Percentiles rank a stretch among this genome's conserved stretches.
Evolutionary conservation across 2,113 vertebrate species (phyloP).

Genomic region (Grammomys dolichurus): DNA sequence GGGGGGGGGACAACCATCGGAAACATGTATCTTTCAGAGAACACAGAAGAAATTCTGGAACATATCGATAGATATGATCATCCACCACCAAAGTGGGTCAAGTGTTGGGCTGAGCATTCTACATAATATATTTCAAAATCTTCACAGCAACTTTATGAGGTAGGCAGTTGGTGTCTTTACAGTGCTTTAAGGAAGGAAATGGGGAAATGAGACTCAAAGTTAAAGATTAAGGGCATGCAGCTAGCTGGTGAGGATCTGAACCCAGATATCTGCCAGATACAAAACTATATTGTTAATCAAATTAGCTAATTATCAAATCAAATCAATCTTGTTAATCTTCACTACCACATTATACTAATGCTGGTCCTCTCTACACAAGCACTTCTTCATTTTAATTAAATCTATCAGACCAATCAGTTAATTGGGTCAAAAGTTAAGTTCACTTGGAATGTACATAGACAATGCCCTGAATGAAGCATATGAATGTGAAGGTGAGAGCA

Average conservation of each 20-base stretch:
- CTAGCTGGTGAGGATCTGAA: slow-evolving; percentile 53
- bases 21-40: not conserved
- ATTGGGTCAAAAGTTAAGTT: slow-evolving; percentile 77
- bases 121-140: not conserved
- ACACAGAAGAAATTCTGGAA: slow-evolving; percentile 16
- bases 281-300: slow-evolving; percentile 77
- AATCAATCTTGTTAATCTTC: slow-evolving; percentile 72
- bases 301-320: slow-evolving; percentile 74
- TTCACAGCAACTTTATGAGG: not conserved
- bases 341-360: slow-evolving; percentile 73
- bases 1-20: not conserved
- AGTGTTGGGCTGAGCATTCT: not conserved
- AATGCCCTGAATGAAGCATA: slow-evolving; percentile 54
- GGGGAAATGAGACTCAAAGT: not conserved
- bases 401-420: slow-evolving; percentile 76
- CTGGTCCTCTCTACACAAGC: slow-evolving; percentile 54
- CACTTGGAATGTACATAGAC: slow-evolving; percentile 41
- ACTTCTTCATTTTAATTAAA: slow-evolving; percentile 76
- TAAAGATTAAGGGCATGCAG: slow-evolving; percentile 41
- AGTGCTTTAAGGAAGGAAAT: not conserved
- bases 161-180: not conserved
- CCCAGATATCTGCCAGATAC: slow-evolving; percentile 54
- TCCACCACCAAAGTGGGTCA: not conserved
- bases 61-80: not conserved
- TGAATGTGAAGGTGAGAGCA: not conserved